Percentiles rank a stretch among this genome's conserved stretches.
Evolutionary conservation across 2,113 vertebrate genomes (phyloP).

Genomic region (Galemys pyrenaicus): DNA sequence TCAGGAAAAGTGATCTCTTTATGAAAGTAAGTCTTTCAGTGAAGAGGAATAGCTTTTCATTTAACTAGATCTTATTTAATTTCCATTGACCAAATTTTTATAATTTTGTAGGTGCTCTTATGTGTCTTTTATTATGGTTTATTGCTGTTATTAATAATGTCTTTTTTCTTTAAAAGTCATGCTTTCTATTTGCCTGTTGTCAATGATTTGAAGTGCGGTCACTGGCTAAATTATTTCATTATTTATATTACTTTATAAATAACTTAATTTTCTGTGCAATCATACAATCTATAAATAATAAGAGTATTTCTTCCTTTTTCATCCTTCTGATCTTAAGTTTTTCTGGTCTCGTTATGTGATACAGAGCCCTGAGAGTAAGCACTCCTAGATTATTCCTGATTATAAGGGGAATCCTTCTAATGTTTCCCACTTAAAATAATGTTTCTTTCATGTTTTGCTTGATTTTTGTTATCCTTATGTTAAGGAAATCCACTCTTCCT

Average conservation of each 20-base stretch:
- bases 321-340: conserved; percentile 3
- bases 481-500: background rate
- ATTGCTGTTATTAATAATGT: background rate
- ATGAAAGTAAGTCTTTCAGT: conserved; percentile 19
- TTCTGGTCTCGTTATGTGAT: background rate
- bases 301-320: conserved; percentile 4
- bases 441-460: background rate
- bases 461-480: background rate
- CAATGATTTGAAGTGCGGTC: background rate
- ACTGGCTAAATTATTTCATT: background rate
- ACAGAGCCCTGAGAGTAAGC: background rate
- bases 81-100: conserved; percentile 21
- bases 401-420: conserved; percentile 3
- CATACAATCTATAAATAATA: background rate
- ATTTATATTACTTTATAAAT: background rate
- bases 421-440: background rate
- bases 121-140: background rate
- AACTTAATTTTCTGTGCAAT: background rate
- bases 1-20: background rate
- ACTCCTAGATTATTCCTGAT: background rate
- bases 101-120: background rate
- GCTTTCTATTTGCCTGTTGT: background rate
- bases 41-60: background rate
- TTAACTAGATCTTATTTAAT: conserved; percentile 30
- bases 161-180: background rate